Evolutionary conservation across 2,888 invertebrate species (phyloP).

Genomic region (Ditula angustiorana): DNA sequence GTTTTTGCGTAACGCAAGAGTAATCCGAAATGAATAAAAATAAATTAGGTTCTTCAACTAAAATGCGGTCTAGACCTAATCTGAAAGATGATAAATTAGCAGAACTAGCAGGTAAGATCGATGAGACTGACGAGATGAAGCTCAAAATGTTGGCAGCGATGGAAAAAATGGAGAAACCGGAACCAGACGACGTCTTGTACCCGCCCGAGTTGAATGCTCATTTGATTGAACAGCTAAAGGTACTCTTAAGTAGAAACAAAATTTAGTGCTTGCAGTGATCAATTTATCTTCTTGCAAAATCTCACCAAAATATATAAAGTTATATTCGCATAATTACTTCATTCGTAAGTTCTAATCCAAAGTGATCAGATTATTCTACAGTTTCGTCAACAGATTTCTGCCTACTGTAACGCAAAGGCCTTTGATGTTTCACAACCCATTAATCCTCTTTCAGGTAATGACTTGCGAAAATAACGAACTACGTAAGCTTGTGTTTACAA

Average conservation of each 20-base stretch:
- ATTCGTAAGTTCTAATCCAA: no score
- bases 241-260: slow-evolving; percentile 48
- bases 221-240: slow-evolving; percentile 85
- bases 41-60: slow-evolving; percentile 46
- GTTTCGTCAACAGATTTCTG: no score
- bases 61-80: slow-evolving; percentile 53
- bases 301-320: no score
- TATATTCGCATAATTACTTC: no score
- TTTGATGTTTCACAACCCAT: no score
- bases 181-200: slow-evolving; percentile 80
- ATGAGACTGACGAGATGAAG: slow-evolving; percentile 82
- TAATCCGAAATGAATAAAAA: slow-evolving; percentile 56
- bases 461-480: slow-evolving; percentile 84
- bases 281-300: background rate
- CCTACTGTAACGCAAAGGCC: no score
- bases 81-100: slow-evolving; percentile 62
- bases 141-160: slow-evolving; percentile 73
- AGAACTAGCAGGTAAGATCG: slow-evolving; percentile 73
- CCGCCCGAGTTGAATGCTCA: slow-evolving; percentile 87
- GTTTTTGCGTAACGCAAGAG: slow-evolving; percentile 24
- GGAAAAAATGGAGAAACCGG: slow-evolving; percentile 68
- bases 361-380: no score
- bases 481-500: slow-evolving; percentile 77
- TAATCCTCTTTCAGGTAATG: slow-evolving; percentile 74
- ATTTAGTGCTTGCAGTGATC: no score